Conservation (phyloP, 2,888 invertebrate species). For the Anorthoa munda region DNA sequence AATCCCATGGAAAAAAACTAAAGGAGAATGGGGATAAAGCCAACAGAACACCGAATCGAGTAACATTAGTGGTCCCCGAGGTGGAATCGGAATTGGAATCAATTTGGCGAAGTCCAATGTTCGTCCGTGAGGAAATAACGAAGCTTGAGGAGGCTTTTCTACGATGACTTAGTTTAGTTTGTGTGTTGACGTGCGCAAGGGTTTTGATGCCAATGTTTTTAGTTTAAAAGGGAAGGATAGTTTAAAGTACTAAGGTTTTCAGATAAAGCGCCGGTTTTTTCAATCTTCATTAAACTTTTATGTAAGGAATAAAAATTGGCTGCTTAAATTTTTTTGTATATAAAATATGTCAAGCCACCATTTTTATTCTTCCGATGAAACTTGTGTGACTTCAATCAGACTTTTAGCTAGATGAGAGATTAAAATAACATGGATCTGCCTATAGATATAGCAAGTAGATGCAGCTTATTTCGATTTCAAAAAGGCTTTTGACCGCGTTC, state of each 20-base stretch:
- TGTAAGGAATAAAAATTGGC: no score
- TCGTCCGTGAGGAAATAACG: constrained; percentile 54
- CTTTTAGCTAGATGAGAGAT: not conserved
- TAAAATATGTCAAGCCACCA: no score
- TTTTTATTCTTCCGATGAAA: no score
- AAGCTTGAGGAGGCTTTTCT: constrained; percentile 18
- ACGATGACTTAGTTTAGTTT: constrained; percentile 21
- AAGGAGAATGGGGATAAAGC: constrained; percentile 43
- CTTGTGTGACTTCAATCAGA: not conserved
- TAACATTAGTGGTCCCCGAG: constrained; percentile 64
- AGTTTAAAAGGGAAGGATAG: not conserved
- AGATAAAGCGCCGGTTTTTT: no score
- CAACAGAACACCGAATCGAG: constrained; percentile 43
- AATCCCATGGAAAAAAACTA: constrained; percentile 43
- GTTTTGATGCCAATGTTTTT: constrained; percentile 9
- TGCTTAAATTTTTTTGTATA: no score
- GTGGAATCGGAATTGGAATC: constrained; percentile 63
- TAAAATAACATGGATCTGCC: not conserved
- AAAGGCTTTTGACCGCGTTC: no score
- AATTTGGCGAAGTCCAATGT: constrained; percentile 61
- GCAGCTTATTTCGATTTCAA: no score
- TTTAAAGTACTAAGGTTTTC: not conserved
- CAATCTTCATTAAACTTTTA: no score
- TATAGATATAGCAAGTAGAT: no score
- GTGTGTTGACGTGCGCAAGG: constrained; percentile 24